phyloP scores from a whole-genome alignment of 1,140 invertebrate genomes.

The Euwallacea fornicatus region DNA sequence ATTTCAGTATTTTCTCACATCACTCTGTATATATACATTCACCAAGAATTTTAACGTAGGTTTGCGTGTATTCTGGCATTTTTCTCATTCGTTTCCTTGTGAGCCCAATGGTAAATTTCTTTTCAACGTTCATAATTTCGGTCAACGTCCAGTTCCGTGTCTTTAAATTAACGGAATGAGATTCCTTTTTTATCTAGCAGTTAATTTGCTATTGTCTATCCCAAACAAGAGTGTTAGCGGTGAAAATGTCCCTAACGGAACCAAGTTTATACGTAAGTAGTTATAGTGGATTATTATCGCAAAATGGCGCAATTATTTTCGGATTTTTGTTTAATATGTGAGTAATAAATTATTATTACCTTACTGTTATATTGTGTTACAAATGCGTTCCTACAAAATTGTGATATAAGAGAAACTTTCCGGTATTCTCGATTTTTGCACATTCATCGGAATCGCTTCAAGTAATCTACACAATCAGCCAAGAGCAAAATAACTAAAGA shows the following conservation, averaged over 20 bases:
- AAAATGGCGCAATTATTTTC: neutral
- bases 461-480: too few species aligned
- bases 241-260: constrained; percentile 10
- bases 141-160: neutral
- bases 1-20: too few species aligned
- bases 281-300: neutral
- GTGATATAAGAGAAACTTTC: too few species aligned
- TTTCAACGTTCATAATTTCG: too few species aligned
- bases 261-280: constrained; percentile 21
- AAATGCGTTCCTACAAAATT: too few species aligned
- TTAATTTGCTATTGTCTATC: constrained; percentile 11
- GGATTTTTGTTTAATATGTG: too few species aligned
- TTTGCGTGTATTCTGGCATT: constrained; percentile 1
- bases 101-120: too few species aligned
- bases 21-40: neutral
- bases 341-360: too few species aligned
- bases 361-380: too few species aligned
- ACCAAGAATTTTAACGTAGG: neutral
- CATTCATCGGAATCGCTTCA: too few species aligned
- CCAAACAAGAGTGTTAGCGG: neutral
- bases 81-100: neutral
- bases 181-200: constrained; percentile 1
- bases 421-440: too few species aligned
- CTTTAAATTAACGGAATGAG: constrained; percentile 4
- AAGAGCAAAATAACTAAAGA: too few species aligned